These are phyloP conservation scores for Sardina pilchardus DNA, from an alignment of 2,113 vertebrate species.

Conservation along the genomic window DNA sequence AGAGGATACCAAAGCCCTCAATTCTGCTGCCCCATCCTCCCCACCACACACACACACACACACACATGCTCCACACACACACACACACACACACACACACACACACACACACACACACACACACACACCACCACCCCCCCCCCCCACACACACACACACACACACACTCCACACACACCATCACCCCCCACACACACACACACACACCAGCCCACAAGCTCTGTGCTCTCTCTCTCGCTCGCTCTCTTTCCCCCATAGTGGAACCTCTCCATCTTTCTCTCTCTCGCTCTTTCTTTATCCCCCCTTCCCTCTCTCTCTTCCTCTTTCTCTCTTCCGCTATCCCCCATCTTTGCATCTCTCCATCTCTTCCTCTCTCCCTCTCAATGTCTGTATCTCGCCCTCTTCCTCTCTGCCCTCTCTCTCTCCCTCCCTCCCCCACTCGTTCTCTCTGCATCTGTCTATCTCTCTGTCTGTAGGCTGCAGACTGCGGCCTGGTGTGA, in stretches of 20 bases:
- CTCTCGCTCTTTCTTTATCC: too few species aligned
- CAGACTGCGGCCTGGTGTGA: constrained; percentile 3
- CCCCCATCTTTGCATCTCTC: not conserved
- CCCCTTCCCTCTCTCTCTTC: too few species aligned
- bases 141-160: not conserved
- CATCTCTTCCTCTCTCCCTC: not conserved
- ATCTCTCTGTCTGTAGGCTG: not conserved
- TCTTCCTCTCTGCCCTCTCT: not conserved
- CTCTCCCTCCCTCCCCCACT: not conserved
- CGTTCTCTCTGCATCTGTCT: not conserved
- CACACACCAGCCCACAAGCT: too few species aligned
- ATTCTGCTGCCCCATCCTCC: not conserved
- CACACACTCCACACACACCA: too few species aligned
- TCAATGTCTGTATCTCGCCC: too few species aligned
- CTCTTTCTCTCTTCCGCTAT: not conserved
- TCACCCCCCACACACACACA: not conserved
- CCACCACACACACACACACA: not conserved
- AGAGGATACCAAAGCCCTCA: not conserved
- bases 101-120: too few species aligned
- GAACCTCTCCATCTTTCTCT: too few species aligned
- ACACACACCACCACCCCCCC: too few species aligned
- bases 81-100: not conserved
- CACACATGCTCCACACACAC: not conserved
- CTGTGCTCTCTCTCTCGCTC: not conserved
- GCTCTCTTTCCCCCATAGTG: not conserved